These are phyloP conservation scores for Galerucella nymphaeae DNA, from an alignment of 2,888 invertebrate genomes.

Conservation along the genomic window DNA sequence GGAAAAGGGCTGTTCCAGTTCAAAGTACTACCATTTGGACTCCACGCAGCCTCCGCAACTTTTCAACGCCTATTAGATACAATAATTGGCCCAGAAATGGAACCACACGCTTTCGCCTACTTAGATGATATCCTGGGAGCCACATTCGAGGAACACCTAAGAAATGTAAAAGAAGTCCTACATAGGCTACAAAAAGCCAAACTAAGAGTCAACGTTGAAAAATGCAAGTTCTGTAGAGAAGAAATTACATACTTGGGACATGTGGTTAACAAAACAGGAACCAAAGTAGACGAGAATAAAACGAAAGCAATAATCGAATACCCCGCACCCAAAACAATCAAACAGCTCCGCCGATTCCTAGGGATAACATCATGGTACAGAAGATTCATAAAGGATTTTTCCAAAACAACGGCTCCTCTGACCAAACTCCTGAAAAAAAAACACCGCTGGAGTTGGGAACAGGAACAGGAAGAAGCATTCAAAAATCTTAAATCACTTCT, in stretches of 20 bases:
- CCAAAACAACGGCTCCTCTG: constrained; percentile 11
- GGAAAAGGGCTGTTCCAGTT: neutral
- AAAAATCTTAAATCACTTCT: neutral
- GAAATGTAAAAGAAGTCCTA: no score
- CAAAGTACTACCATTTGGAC: neutral
- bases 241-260: neutral
- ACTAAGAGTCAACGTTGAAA: no score
- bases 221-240: neutral
- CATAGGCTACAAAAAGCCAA: no score
- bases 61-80: neutral
- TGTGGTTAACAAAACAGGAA: neutral
- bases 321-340: neutral
- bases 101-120: neutral
- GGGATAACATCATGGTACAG: constrained; percentile 28
- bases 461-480: constrained; percentile 18
- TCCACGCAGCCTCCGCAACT: neutral
- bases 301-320: neutral
- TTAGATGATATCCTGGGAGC: no score
- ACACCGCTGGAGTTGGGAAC: constrained; percentile 8
- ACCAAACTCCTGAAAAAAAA: constrained; percentile 13
- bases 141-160: no score
- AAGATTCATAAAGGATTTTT: constrained; percentile 26
- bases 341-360: constrained; percentile 15
- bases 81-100: neutral
- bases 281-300: neutral